Base-by-base conservation (phyloP, 2,888 invertebrate genomes). In the Microctonus brassicae region DNA sequence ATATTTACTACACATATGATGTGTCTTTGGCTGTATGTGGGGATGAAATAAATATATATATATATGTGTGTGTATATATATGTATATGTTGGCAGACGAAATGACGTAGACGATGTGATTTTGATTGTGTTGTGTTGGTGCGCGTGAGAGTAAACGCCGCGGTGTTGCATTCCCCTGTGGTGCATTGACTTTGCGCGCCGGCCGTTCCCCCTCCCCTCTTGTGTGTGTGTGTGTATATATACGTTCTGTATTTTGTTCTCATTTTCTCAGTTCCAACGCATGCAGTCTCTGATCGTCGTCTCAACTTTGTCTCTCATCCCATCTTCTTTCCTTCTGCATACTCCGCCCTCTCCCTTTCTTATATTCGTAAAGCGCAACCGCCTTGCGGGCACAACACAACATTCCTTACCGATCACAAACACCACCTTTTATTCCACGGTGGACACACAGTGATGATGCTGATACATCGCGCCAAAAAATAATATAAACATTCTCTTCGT, bases 161-260 rank as follows among this genome's bases (percentile, higher is more conserved):
- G 65, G 77, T 79, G 78, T 84, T 85, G 85, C 85, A 86, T 86
- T 86, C 85, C 83, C 85, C 82, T 79, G 83, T 79, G 83, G 86
- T 86, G 84, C 86, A 86, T 86, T 86, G 85, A 86, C 86, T 86
- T 82, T 78, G 17, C 7, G 79, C 78, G 77, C 79, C 79, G 75
- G 76, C 78, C 75, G 70, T 69, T 73, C 63, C 74, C 72, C 77
- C 64, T 66, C 69, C 76, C 70, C 29, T 29, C 29, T 29, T 29
- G 3, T 29, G 7, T 29, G 3, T 29, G 7, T 29, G 7, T 29
- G 3, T 29, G 7, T 70, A 57, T 72, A 72, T 74, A 75, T 66
- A 67, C 66, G 70, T 61, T 66, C 63, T 61, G 33, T 39, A 33
- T 65, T 67, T 73, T 69, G 72, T 61, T 72, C 53, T 47, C 5